Conservation (phyloP, 2,113 vertebrate species). For the Phaethornis superciliosus region DNA sequence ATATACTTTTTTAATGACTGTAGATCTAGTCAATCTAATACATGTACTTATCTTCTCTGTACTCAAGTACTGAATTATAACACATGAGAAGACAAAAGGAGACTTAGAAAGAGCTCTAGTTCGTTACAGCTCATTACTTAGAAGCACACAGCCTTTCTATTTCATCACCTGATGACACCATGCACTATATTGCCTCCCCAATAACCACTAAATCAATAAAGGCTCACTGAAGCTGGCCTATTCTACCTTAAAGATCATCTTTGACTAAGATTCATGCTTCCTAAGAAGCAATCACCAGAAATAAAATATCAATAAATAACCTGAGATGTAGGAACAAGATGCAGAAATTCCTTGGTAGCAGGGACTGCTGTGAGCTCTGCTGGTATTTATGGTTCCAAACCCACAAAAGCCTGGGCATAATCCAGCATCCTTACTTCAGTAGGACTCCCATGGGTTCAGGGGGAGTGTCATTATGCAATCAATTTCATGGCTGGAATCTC, state of each 20-base stretch:
- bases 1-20: not conserved
- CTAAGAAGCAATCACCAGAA: not conserved
- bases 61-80: not conserved
- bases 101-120: not conserved
- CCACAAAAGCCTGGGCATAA: conserved; percentile 27
- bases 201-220: conserved; percentile 45
- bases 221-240: not conserved
- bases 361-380: not conserved
- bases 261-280: not conserved
- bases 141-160: not conserved
- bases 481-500: conserved; percentile 64
- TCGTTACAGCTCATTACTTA: conserved; percentile 38
- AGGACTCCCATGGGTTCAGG: not conserved
- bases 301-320: conserved; percentile 48
- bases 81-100: conserved; percentile 38
- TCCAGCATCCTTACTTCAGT: not conserved
- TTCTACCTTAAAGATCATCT: not conserved
- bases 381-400: conserved; percentile 39
- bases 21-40: not conserved
- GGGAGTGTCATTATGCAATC: conserved; percentile 44
- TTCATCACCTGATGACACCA: not conserved
- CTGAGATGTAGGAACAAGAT: not conserved
- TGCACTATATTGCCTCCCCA: not conserved
- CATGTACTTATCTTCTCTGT: not conserved
- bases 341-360: conserved; percentile 33